Conservation (phyloP, 2,888 invertebrate species). For the Drosophila barbarae region DNA sequence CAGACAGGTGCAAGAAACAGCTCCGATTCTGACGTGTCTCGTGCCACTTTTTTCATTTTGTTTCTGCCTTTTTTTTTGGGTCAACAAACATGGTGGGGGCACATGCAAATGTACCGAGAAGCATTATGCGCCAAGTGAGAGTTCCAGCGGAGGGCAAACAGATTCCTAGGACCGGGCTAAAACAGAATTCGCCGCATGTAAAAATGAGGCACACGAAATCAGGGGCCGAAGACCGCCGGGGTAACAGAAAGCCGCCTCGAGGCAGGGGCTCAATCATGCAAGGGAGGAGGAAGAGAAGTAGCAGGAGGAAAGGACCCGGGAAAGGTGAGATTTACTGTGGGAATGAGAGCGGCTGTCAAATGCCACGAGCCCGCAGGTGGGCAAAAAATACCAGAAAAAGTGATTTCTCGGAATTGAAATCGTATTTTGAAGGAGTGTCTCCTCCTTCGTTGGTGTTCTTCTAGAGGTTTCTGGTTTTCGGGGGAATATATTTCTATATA, state of each 20-base stretch:
- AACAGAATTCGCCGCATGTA: slow-evolving; percentile 29
- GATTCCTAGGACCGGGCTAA: slow-evolving; percentile 22
- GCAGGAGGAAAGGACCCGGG: not conserved
- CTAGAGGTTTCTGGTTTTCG: not conserved
- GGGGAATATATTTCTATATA: not conserved
- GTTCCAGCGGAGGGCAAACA: slow-evolving; percentile 19
- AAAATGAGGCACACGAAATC: slow-evolving; percentile 37
- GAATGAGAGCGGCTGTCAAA: slow-evolving; percentile 30
- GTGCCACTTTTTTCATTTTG: slow-evolving; percentile 42
- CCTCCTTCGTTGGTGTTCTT: not conserved
- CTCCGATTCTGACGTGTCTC: slow-evolving; percentile 54
- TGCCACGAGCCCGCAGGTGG: slow-evolving; percentile 5
- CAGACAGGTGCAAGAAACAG: slow-evolving; percentile 27
- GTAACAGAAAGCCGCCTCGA: not conserved
- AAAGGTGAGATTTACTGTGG: slow-evolving; percentile 14
- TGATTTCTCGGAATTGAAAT: not conserved
- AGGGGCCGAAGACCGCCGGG: slow-evolving; percentile 6
- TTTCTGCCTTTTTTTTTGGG: slow-evolving; percentile 50
- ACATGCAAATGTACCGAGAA: slow-evolving; percentile 57
- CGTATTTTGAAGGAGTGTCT: not conserved
- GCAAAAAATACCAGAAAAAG: slow-evolving; percentile 4
- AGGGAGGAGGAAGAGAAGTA: not conserved
- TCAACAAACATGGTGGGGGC: slow-evolving; percentile 55
- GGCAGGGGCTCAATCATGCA: slow-evolving; percentile 17
- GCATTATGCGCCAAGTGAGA: slow-evolving; percentile 46